These are phyloP conservation scores for Ibycter americanus DNA, from an alignment of 2,797 vertebrate species.

Conservation along the genomic window DNA sequence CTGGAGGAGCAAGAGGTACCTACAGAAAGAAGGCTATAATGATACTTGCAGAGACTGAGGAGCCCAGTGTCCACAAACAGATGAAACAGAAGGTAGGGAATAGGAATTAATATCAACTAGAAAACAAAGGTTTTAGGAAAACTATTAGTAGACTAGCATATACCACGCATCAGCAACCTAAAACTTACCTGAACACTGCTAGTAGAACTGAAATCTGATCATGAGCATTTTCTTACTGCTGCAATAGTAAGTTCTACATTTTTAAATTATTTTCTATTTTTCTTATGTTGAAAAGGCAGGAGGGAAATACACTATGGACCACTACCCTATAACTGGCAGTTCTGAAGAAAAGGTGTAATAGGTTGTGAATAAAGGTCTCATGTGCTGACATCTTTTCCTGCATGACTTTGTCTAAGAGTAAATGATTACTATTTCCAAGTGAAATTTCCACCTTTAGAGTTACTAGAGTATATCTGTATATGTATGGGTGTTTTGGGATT, in stretches of 20 bases:
- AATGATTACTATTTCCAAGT: neutral
- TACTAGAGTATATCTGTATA: neutral
- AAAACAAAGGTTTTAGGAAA: neutral
- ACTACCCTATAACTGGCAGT: neutral
- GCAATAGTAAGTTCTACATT: neutral
- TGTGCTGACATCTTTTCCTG: neutral
- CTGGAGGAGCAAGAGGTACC: neutral
- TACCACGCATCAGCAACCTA: neutral
- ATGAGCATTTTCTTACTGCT: neutral
- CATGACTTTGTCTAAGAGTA: neutral
- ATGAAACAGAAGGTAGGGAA: neutral
- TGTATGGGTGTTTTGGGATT: neutral
- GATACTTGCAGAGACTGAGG: neutral
- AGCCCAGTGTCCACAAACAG: neutral
- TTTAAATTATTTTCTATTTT: neutral
- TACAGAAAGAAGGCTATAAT: neutral
- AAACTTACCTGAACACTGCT: neutral
- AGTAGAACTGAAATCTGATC: neutral
- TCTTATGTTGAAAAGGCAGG: neutral
- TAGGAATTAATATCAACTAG: neutral
- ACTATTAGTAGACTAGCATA: neutral
- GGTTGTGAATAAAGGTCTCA: neutral
- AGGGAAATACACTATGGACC: neutral
- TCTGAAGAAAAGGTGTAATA: neutral
- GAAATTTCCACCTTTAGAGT: neutral